Evolutionary conservation across 2,113 vertebrate genomes (phyloP).

Genomic region (Hyaena hyaena): DNA sequence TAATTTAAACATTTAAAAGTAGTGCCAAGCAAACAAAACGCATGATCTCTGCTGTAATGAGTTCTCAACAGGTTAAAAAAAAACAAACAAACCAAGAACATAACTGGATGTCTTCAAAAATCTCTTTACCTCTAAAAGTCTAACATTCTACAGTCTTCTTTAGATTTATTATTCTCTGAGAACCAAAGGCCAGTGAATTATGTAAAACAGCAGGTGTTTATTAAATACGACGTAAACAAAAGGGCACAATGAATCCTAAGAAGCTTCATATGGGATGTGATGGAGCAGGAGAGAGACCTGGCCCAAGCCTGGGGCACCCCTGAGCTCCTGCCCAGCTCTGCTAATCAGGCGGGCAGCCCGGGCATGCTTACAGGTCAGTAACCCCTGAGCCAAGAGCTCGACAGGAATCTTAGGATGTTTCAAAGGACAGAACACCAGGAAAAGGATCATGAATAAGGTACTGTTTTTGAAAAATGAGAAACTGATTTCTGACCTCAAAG

Average conservation of each 20-base stretch:
- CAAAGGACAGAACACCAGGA: background rate
- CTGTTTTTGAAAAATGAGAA: background rate
- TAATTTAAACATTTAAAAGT: slow-evolving; percentile 46
- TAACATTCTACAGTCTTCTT: background rate
- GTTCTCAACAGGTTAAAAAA: background rate
- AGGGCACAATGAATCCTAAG: background rate
- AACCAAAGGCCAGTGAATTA: background rate
- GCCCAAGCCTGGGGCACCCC: background rate
- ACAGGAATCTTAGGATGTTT: background rate
- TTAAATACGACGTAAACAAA: background rate
- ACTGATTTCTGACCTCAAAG: slow-evolving; percentile 91
- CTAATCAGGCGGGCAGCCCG: background rate
- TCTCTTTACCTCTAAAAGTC: background rate
- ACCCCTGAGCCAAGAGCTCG: background rate
- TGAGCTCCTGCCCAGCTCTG: background rate
- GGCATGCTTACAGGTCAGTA: background rate
- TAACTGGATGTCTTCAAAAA: background rate
- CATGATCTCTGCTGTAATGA: background rate
- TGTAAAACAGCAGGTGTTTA: background rate
- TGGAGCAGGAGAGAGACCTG: background rate
- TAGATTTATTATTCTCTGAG: background rate
- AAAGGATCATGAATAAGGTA: background rate
- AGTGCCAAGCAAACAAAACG: slow-evolving; percentile 47
- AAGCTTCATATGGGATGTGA: background rate
- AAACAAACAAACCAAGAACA: background rate